Evolutionary conservation across 2,888 invertebrate genomes (phyloP).

Genomic region (Nowickia ferox): DNA sequence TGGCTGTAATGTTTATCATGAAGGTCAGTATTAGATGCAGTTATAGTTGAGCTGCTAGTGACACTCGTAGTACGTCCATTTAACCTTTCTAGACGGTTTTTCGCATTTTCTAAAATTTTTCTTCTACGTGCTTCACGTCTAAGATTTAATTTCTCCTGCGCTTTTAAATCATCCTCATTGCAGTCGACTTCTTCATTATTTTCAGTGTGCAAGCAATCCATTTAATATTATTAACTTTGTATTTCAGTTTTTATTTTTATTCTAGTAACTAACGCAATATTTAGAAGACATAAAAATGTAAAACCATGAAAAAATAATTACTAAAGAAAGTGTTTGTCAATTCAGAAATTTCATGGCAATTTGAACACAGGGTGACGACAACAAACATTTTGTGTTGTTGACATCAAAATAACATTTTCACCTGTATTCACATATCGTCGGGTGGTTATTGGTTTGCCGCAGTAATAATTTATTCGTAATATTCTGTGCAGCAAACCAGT

Average conservation of each 20-base stretch:
- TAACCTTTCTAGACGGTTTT: constrained; percentile 71
- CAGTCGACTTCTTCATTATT: constrained; percentile 33
- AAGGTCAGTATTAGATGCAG: background rate
- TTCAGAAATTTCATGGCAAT: background rate
- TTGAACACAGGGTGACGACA: constrained; percentile 31
- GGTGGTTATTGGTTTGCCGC: too few relatives aligned
- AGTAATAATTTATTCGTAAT: too few relatives aligned
- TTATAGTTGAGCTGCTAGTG: background rate
- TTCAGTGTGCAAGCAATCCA: constrained; percentile 48
- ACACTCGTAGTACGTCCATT: constrained; percentile 52
- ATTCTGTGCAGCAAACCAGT: too few relatives aligned
- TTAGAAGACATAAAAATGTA: constrained; percentile 52
- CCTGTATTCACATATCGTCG: background rate
- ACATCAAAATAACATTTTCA: background rate
- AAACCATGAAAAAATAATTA: constrained; percentile 44
- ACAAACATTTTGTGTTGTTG: background rate
- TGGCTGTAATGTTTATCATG: constrained; percentile 27
- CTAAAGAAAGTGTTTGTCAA: constrained; percentile 15
- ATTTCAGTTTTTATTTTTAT: constrained; percentile 14
- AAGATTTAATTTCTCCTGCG: constrained; percentile 67
- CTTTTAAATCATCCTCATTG: constrained; percentile 51
- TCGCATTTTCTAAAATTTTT: constrained; percentile 73
- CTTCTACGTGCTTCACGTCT: constrained; percentile 70
- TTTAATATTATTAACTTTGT: constrained; percentile 11
- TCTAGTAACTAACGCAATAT: constrained; percentile 10